A percentile compares a stretch with the other conserved stretches of the same genome.
Conservation (phyloP, 2,888 invertebrate genomes). For the Polydrusus cervinus region DNA sequence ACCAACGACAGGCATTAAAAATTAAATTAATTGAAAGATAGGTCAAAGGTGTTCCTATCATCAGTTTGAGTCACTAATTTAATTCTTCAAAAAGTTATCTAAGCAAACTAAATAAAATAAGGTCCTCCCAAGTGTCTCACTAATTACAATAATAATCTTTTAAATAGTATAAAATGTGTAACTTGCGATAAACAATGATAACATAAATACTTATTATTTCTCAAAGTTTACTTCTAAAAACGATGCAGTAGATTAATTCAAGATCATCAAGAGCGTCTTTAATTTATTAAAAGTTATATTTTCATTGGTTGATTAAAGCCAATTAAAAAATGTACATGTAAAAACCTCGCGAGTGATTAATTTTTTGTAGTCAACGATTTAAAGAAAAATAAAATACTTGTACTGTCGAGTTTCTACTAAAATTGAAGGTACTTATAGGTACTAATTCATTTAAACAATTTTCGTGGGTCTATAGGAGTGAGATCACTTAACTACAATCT, state of each 20-base stretch:
- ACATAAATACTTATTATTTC: constrained; percentile 53
- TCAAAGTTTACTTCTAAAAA: constrained; percentile 30
- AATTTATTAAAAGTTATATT: constrained; percentile 28
- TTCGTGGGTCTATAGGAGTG: constrained; percentile 34
- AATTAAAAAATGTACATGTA: constrained; percentile 25
- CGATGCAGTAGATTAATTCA: constrained; percentile 26
- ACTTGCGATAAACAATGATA: constrained; percentile 58
- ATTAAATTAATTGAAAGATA: constrained; percentile 23
- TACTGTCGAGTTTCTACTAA: not conserved
- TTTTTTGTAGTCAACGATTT: not conserved
- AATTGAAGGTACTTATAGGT: constrained; percentile 20
- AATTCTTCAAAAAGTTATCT: constrained; percentile 2
- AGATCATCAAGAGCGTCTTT: constrained; percentile 32
- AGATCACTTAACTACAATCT: constrained; percentile 60
- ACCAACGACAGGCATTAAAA: not conserved
- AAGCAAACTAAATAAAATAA: not conserved
- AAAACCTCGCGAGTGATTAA: not conserved
- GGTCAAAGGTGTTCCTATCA: constrained; percentile 39
- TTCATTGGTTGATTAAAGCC: constrained; percentile 17
- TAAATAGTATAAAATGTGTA: constrained; percentile 55
- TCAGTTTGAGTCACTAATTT: constrained; percentile 26
- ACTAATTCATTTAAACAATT: constrained; percentile 27
- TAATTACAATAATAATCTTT: constrained; percentile 48
- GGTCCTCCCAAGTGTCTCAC: constrained; percentile 16
- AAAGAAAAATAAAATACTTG: not conserved